Evolutionary conservation across 2,797 vertebrate species (phyloP).

Genomic region (Acanthurus leucopareius): DNA sequence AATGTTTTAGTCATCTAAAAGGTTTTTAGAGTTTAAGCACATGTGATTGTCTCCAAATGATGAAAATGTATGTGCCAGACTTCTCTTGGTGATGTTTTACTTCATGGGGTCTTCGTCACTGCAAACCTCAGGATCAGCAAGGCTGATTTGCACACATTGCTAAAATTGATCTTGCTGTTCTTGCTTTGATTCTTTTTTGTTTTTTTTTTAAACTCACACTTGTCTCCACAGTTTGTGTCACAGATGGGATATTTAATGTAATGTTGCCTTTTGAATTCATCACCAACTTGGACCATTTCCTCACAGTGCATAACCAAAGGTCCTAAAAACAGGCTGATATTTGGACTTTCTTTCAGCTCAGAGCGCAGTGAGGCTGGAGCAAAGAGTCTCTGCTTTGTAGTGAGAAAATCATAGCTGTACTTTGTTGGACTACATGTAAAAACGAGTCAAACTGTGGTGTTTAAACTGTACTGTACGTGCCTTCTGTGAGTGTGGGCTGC

Average conservation of each 20-base stretch:
- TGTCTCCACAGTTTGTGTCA: conserved; percentile 26
- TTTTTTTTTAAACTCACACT: background rate
- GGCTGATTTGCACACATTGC: conserved; percentile 21
- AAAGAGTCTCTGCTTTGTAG: conserved; percentile 14
- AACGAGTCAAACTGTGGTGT: conserved; percentile 10
- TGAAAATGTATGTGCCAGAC: background rate
- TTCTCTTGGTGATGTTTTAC: background rate
- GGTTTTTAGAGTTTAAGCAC: conserved; percentile 8
- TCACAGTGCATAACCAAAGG: conserved; percentile 19
- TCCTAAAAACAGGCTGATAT: conserved; percentile 12
- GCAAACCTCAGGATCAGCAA: conserved; percentile 48
- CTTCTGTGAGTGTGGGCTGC: conserved; percentile 60
- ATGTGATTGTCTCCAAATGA: background rate
- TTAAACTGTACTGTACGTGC: conserved; percentile 53
- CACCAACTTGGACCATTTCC: background rate
- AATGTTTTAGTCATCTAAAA: background rate
- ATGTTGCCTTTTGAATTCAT: conserved; percentile 35
- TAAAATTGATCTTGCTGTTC: background rate
- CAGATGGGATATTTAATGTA: conserved; percentile 26
- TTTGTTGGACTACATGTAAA: conserved; percentile 14
- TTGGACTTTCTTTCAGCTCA: conserved; percentile 14
- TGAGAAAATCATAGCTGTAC: background rate
- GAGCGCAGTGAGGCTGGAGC: conserved; percentile 10
- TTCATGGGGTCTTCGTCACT: background rate
- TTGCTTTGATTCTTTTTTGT: background rate